Base-by-base conservation (phyloP, 2,888 invertebrate species). In the Ceraclea dissimilis region DNA sequence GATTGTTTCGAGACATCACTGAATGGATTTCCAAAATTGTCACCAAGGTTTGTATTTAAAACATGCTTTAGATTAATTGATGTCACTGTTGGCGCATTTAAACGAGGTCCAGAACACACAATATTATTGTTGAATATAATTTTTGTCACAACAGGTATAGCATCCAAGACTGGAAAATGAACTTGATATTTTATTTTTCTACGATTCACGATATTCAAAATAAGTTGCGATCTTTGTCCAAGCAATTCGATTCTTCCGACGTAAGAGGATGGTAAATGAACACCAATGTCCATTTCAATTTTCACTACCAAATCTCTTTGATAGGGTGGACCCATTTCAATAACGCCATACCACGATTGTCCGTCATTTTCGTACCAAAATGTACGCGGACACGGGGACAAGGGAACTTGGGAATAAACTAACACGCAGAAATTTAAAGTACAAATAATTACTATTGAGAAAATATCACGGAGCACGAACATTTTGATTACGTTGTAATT, bases 81-180 rank as follows among this genome's bases (percentile, higher is more conserved):
- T 2, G 71, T 72, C 2, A 71, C 65, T 2, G 67, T 44, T 13
- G 59, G 60, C 34, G 67, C 69, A 1, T 47, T 58, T 2, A 65
- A 69, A 49, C 66, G 64, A 31, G 68, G 66, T 50, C 71, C 72
- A 11, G 63, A 61, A 61, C 73, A 73, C 17, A 72, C 63, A 26
- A 65, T 56, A 22, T 66, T 63, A 2, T 68, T 69, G 59, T 73
- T 72, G 10, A 71, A 63, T 1, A 63, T 52, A 49, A 73, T 70
- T 63, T 66, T 66, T 1, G 70, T 71, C 2, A 73, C 64, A 66
- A 63, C 68, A 2, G 73, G 73, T 21, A 61, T 20, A 26, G 58
- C 49, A 51, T 56, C 53, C 2, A 69, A 68, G 22, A 68, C 64
- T 10, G 73, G 73, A 61, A 73, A 72, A 58, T 63, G 63, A 11